These are phyloP conservation scores for Benthosema pterotum DNA, from an alignment of 2,797 vertebrate genomes.

Conservation along the genomic window DNA sequence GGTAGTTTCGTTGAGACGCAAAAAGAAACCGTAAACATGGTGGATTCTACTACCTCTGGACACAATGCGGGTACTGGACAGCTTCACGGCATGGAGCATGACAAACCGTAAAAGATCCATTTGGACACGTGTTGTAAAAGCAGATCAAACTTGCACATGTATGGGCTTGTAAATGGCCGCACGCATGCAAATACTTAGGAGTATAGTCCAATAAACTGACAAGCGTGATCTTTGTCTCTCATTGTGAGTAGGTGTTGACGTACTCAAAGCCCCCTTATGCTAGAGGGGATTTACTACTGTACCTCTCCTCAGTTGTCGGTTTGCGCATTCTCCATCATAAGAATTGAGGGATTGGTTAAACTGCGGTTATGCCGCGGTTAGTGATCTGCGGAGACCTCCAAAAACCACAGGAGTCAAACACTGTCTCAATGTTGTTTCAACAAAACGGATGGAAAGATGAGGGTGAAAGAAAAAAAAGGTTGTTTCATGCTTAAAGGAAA, in stretches of 20 bases:
- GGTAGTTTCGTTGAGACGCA: too few relatives aligned
- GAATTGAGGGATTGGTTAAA: conserved; percentile 2
- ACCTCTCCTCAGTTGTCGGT: conserved; percentile 17
- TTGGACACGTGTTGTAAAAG: conserved; percentile 18
- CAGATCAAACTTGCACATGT: neutral
- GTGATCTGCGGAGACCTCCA: conserved; percentile 1
- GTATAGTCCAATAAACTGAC: neutral
- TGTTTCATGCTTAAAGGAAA: conserved; percentile 26
- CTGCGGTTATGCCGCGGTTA: conserved; percentile 10
- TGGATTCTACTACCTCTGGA: too few relatives aligned
- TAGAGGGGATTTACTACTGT: conserved; percentile 9
- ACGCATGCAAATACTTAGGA: conserved; percentile 1
- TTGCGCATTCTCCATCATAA: conserved; percentile 5
- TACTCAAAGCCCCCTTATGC: neutral
- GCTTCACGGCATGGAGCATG: conserved; percentile 5
- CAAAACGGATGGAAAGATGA: neutral
- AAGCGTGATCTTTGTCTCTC: conserved; percentile 9
- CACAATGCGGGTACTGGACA: too few relatives aligned
- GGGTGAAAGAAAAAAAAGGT: conserved; percentile 23
- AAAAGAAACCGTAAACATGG: too few relatives aligned
- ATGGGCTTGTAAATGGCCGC: neutral
- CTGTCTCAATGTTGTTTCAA: conserved; percentile 24
- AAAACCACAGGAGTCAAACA: conserved; percentile 34
- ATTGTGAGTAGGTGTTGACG: conserved; percentile 21
- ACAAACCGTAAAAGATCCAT: conserved; percentile 21